Evolutionary conservation across 2,113 vertebrate genomes (phyloP), one percentile per base, ranked within the genome.

Genomic region (Sebastes fasciatus): DNA sequence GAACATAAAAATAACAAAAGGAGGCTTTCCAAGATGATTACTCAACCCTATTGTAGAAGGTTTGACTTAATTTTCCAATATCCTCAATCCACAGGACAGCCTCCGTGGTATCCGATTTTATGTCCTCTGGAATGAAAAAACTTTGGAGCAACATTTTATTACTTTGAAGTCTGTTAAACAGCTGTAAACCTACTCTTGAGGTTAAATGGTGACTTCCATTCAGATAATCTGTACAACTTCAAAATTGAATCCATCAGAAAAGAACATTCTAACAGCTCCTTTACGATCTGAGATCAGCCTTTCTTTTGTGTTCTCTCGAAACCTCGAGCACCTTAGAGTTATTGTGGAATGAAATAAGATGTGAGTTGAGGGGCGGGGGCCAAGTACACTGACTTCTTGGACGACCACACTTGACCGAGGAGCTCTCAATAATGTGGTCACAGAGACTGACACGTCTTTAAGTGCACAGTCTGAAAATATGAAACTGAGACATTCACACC

Each of bases 101-200:
- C 49, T 79, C 88, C 54, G 52, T 71, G 61, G 77, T 77, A 79
- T 89, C 72, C 68, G 64, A 26, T 88, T 85, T 92, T 81, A 89
- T 83, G 60, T 83, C 65, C 71, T 79, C 77, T 86, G 74, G 75
- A 91, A 81, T 79, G 43, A 85, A 73, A 79, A 5, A 76, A 77
- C 62, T 74, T 83, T 79, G 76, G 74, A 63, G 58, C 43, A 79
- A 68, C 17, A 64, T 82, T 85, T 89, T 81, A 83, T 79, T 64
- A 68, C 76, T 88, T 76, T 76, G 40, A 78, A 86, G 66, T 68
- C 79, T 48, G 62, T 79, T 77, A 17, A 81, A 74, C 81, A 85
- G 87, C 79, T 82, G 71, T 88, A 83, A 88, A 89, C 67, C 68
- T 72, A 45, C 72, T 79, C 45, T 80, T 6, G 13, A 26, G 81